Evolutionary conservation across 2,888 invertebrate genomes (phyloP), one percentile per base, ranked within the genome.

Genomic region (Coelopa pilipes): DNA sequence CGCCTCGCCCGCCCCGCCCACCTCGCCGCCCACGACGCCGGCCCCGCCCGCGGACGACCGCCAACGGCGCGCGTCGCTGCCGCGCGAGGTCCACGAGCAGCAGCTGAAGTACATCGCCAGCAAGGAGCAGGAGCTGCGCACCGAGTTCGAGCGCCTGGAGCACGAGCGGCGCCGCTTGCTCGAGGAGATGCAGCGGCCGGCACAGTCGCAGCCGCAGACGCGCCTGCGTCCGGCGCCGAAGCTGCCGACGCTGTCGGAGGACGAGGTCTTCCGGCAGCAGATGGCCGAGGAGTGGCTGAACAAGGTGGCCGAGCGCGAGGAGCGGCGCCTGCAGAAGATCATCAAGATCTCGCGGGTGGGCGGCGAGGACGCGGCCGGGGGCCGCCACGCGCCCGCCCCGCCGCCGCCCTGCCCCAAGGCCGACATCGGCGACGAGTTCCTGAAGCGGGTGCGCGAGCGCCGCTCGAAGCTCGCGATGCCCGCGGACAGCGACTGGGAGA

Each of bases 261-360:
- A 91, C 76, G 94, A 95, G 85, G 89, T 91, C 59, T 91, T 93
- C 80, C 91, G 95, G 10, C 92, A 93, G 78, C 92, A 92, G 87
- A 95, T 96, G 95, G 95, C 94, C 87, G 90, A 93, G 80, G 95
- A 95, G 85, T 95, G 95, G 88, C 90, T 94, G 83, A 89, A 90
- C 82, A 93, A 95, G 87, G 92, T 95, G 81, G 91, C 93, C 7
- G 93, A 93, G 84, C 90, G 94, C 13, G 92, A 93, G 80, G 93
- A 95, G 82, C 89, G 96, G 62, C 93, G 93, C 79, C 91, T 93
- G 76, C 92, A 93, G 71, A 94, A 94, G 88, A 91, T 95, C 24
- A 93, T 96, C 17, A 94, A 94, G 89, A 91, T 95, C 75, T 92
- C 93, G 0, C 91, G 92, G 80, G 87, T 89, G n/a, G 79, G 82